Percentiles rank a stretch among this genome's conserved stretches.
Conservation (phyloP, 2,888 invertebrate species). For the Sarcophaga carnaria region DNA sequence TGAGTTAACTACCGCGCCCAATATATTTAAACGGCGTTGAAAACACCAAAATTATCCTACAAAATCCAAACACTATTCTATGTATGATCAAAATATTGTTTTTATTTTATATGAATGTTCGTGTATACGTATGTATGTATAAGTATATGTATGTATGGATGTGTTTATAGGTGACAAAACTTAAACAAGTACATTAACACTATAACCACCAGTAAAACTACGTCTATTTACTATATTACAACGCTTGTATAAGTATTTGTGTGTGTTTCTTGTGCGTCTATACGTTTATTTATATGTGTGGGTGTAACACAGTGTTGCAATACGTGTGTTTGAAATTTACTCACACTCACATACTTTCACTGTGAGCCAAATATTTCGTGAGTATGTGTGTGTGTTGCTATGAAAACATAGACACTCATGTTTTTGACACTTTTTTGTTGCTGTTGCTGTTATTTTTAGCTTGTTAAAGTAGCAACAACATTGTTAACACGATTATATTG, state of each 20-base stretch:
- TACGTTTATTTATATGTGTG: slow-evolving; percentile 5
- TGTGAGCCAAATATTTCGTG: slow-evolving; percentile 6
- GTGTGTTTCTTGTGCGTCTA: not conserved
- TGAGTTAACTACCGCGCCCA: too few relatives aligned
- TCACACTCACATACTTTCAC: slow-evolving; percentile 1
- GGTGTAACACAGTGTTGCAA: not conserved
- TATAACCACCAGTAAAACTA: slow-evolving; percentile 13
- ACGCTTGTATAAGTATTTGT: not conserved
- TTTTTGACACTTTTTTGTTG: slow-evolving; percentile 64
- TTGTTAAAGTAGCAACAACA: slow-evolving; percentile 64
- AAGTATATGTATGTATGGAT: not conserved
- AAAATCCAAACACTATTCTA: too few relatives aligned
- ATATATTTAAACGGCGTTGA: too few relatives aligned
- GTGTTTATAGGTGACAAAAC: slow-evolving; percentile 24
- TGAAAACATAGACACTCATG: slow-evolving; percentile 58
- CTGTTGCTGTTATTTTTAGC: slow-evolving; percentile 38
- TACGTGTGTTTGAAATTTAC: slow-evolving; percentile 11
- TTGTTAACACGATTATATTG: slow-evolving; percentile 61
- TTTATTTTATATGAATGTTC: not conserved
- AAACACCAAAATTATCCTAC: too few relatives aligned
- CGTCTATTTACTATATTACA: not conserved
- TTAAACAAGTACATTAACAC: slow-evolving; percentile 52
- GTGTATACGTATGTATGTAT: not conserved
- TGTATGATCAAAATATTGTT: too few relatives aligned
- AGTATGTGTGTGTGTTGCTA: not conserved